Conservation (phyloP, 2,888 invertebrate species). For the Agrotis exclamationis region DNA sequence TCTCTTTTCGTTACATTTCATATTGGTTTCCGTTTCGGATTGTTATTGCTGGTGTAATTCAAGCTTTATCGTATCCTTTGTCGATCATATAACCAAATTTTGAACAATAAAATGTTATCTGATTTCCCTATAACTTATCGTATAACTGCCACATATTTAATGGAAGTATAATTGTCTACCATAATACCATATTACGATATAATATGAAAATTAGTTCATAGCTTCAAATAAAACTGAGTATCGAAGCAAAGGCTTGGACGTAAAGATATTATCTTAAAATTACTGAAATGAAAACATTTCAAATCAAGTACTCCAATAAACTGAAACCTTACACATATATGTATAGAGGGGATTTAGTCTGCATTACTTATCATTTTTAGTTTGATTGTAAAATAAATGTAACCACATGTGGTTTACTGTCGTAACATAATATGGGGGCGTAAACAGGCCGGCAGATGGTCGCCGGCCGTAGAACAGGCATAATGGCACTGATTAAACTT, state of each 20-base stretch:
- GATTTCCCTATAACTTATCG: slow-evolving; percentile 60
- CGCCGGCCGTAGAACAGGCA: slow-evolving; percentile 73
- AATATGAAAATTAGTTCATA: slow-evolving; percentile 40
- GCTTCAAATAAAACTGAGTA: slow-evolving; percentile 38
- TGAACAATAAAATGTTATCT: slow-evolving; percentile 64
- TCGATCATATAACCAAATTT: slow-evolving; percentile 57
- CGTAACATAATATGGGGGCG: slow-evolving; percentile 89
- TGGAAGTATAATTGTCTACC: slow-evolving; percentile 46
- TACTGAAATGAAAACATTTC: slow-evolving; percentile 7
- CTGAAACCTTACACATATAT: slow-evolving; percentile 2
- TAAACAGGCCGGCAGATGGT: slow-evolving; percentile 86
- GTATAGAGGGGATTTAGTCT: neutral
- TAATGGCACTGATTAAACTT: slow-evolving; percentile 89
- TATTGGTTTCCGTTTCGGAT: neutral
- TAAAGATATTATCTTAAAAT: slow-evolving; percentile 34
- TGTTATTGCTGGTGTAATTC: neutral
- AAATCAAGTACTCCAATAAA: neutral
- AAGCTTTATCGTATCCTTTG: slow-evolving; percentile 31
- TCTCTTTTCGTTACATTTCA: neutral
- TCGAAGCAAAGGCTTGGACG: neutral
- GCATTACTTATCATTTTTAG: slow-evolving; percentile 19
- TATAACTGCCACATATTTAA: slow-evolving; percentile 46
- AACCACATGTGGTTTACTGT: slow-evolving; percentile 64
- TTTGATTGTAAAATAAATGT: slow-evolving; percentile 70
- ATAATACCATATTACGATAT: slow-evolving; percentile 42